phyloP scores from a whole-genome alignment of 2,797 vertebrate genomes.

The Netta rufina region DNA sequence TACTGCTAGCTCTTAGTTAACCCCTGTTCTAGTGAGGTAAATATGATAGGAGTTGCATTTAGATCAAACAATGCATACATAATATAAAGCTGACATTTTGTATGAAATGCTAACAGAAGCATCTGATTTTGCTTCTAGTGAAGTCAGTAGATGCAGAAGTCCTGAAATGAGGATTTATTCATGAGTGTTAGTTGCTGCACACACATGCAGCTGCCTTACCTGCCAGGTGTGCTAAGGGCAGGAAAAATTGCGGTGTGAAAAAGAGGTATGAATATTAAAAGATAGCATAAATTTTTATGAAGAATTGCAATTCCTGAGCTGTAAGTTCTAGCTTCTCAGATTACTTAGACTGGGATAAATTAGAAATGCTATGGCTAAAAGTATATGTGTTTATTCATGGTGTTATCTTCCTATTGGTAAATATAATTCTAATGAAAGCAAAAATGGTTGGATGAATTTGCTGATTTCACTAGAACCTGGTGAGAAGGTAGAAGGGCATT shows the following conservation, averaged over 20 bases:
- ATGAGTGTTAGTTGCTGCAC: neutral
- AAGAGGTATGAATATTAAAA: neutral
- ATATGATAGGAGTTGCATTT: neutral
- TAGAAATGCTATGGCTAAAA: neutral
- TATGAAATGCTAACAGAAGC: neutral
- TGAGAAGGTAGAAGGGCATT: rapidly evolving
- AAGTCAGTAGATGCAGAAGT: neutral
- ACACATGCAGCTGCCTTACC: neutral
- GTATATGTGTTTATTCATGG: neutral
- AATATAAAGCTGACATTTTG: slow-evolving; percentile 15
- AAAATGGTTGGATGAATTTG: neutral
- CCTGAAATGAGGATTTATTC: neutral
- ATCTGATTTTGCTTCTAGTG: neutral
- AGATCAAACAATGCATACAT: neutral
- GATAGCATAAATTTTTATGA: neutral
- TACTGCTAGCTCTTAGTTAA: neutral
- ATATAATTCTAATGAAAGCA: neutral
- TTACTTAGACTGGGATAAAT: neutral
- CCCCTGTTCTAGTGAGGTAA: neutral
- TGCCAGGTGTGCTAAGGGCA: neutral
- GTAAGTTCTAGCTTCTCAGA: neutral
- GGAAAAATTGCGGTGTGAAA: neutral
- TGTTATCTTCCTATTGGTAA: neutral
- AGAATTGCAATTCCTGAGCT: neutral
- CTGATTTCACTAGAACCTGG: neutral